Evolutionary conservation across 2,888 invertebrate genomes (phyloP), one percentile per base, ranked within the genome.

Genomic region (Pocota personata): DNA sequence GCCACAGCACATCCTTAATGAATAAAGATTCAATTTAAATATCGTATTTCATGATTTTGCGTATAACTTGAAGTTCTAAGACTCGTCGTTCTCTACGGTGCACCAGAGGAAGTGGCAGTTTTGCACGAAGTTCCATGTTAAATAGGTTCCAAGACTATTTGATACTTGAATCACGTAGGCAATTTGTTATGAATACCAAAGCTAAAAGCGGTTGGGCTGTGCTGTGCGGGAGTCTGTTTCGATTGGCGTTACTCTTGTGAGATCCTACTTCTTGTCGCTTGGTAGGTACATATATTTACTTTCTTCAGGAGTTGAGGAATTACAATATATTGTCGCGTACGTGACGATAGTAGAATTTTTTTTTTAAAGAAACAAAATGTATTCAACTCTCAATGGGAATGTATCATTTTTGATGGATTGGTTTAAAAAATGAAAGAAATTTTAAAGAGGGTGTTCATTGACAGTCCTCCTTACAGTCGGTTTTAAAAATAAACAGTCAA

Each of bases 141-240:
- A 72, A 40, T 79, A 79, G 79, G 73, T 66, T 66, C 58, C 57
- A 27, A 19, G 46, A 30, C 57, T 66, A 19, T 5, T 79, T 79
- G 37, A 43, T 50, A 73, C 37, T 24, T 58, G 71, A 50, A 66
- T 62, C 79, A 79, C 79, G 79, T 79, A 79, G 72, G 50, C 79
- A 79, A 79, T 79, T 79, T 79, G 79, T 79, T 79, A 79, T 79
- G 79, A 72, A 79, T 79, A 79, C 79, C 79, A 73, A 79, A 79
- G 78, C 62, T 14, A 32, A 35, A 35, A 57, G 50, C 69, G 55
- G 60, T 16, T 24, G 24, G 24, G 24, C 2, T 62, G 46, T 48
- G 52, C 24, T 60, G 52, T 43, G 60, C 60, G 55, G 57, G 58
- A 16, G 60, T 48, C 76, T 67, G n/a, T 50, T 58, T 48, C 58